These are phyloP conservation scores for Mystacides longicornis DNA, from an alignment of 2,888 invertebrate species.

Conservation along the genomic window DNA sequence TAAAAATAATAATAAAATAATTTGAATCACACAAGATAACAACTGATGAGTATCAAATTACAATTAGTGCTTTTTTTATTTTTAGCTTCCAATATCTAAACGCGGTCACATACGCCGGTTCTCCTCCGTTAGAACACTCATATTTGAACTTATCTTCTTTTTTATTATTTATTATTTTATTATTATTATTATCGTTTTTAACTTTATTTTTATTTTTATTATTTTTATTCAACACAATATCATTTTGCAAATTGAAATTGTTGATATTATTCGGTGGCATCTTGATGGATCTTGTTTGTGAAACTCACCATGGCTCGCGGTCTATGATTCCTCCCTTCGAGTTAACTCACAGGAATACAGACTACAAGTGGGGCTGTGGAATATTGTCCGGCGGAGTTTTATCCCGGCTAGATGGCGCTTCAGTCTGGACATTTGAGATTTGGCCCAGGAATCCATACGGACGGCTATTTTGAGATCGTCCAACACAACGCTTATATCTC, in stretches of 20 bases:
- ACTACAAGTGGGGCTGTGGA: constrained; percentile 71
- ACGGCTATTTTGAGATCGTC: constrained; percentile 47
- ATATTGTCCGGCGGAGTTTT: constrained; percentile 62
- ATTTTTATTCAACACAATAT: constrained; percentile 28
- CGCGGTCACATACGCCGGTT: constrained; percentile 33
- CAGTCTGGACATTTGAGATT: constrained; percentile 56
- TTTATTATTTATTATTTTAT: neutral
- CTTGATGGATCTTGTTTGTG: constrained; percentile 16
- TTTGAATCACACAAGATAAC: constrained; percentile 8
- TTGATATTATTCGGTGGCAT: constrained; percentile 25
- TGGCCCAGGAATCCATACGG: constrained; percentile 51
- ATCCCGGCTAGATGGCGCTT: constrained; percentile 69
- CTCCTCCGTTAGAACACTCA: constrained; percentile 24
- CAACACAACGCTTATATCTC: constrained; percentile 30
- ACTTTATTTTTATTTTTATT: neutral
- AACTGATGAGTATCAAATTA: constrained; percentile 28
- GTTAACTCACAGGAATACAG: constrained; percentile 67
- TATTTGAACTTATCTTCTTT: constrained; percentile 9
- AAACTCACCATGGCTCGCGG: constrained; percentile 59
- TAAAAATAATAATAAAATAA: neutral
- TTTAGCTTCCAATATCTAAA: constrained; percentile 36
- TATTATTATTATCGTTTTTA: constrained; percentile 25
- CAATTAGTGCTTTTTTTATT: constrained; percentile 36
- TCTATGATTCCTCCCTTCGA: constrained; percentile 51
- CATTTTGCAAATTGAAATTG: too few relatives aligned